Percentiles rank a stretch among this genome's conserved stretches.
These are phyloP conservation scores for Mythimna impura DNA, from an alignment of 2,888 invertebrate species.

Conservation along the genomic window DNA sequence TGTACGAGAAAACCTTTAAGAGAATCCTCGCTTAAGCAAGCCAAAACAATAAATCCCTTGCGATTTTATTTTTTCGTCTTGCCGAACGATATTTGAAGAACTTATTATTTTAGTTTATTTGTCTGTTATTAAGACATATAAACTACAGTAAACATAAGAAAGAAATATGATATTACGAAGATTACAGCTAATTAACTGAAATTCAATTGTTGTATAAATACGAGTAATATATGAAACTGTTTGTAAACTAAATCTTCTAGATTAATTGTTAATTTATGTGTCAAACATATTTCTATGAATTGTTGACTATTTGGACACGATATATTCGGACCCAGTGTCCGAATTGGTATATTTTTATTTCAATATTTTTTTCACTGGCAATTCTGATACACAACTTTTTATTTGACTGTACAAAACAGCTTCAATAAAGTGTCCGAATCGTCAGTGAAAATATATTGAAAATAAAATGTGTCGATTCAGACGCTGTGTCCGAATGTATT, in stretches of 20 bases:
- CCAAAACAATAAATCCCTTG: background rate
- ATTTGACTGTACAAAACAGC: no score
- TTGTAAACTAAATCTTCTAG: constrained; percentile 49
- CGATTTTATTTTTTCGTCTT: constrained; percentile 6
- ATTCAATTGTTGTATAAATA: constrained; percentile 46
- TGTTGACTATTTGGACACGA: no score
- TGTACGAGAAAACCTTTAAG: background rate
- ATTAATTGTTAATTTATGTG: constrained; percentile 29
- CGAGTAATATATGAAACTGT: constrained; percentile 40
- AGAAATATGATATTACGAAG: constrained; percentile 41
- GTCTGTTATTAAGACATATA: constrained; percentile 13
- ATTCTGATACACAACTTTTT: no score
- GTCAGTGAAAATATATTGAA: no score
- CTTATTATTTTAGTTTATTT: constrained; percentile 7
- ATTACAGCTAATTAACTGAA: constrained; percentile 38
- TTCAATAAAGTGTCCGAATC: no score
- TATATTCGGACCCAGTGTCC: no score
- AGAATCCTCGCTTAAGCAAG: background rate
- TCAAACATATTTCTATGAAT: constrained; percentile 31
- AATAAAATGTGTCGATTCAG: no score
- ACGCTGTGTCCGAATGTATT: no score
- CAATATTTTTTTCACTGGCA: no score
- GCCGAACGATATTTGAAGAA: constrained; percentile 15
- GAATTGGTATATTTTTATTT: no score
- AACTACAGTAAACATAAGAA: constrained; percentile 21